Conservation (phyloP, 2,888 invertebrate species). For the Drosophila cognata region DNA sequence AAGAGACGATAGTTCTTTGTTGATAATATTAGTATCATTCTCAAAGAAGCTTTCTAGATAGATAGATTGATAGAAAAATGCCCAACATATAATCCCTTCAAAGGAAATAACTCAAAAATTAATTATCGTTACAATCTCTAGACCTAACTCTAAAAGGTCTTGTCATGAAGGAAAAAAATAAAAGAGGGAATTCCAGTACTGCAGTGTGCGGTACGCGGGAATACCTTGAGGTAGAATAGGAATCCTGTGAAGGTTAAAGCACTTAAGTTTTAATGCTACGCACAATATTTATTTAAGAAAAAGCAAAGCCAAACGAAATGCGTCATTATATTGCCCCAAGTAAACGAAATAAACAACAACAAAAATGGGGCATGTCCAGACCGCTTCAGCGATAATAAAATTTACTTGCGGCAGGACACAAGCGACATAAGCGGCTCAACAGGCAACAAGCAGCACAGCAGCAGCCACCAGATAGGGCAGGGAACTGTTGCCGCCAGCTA, state of each 20-base stretch:
- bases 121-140: slow-evolving; percentile 31
- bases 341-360: slow-evolving; percentile 6
- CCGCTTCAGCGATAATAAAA: slow-evolving; percentile 53
- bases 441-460: slow-evolving; percentile 13
- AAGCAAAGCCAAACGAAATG: slow-evolving; percentile 46
- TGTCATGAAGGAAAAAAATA: neutral
- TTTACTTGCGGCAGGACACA: slow-evolving; percentile 53
- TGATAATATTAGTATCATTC: neutral
- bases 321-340: slow-evolving; percentile 50
- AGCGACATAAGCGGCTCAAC: slow-evolving; percentile 64
- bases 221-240: slow-evolving; percentile 11
- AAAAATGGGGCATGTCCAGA: slow-evolving; percentile 9
- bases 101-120: slow-evolving; percentile 21
- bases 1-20: neutral
- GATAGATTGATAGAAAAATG: too few species aligned
- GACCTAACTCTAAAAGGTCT: slow-evolving; percentile 13
- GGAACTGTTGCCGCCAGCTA: slow-evolving; percentile 7
- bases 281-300: slow-evolving; percentile 60
- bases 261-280: slow-evolving; percentile 61
- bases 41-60: neutral
- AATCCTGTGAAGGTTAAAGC: slow-evolving; percentile 51
- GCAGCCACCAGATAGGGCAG: neutral
- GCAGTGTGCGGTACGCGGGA: neutral
- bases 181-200: neutral
- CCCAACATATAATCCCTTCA: neutral